A percentile compares a stretch with the other conserved stretches of the same genome.
Evolutionary conservation across 2,113 vertebrate species (phyloP).

Genomic region (Setophaga petechia): DNA sequence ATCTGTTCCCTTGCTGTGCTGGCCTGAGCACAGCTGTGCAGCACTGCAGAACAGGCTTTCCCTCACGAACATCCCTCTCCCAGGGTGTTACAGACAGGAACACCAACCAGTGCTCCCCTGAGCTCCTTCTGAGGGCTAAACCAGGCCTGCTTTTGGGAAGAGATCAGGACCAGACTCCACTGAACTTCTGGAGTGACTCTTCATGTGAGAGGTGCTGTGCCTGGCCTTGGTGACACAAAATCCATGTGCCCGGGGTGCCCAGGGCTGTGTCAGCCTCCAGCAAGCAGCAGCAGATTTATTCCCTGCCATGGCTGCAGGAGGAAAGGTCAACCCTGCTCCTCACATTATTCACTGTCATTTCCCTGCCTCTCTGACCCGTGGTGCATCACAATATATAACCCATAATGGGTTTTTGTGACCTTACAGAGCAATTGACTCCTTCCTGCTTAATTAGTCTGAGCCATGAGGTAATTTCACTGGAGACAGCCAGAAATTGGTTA

Average conservation of each 20-base stretch:
- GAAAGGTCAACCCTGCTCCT: not conserved
- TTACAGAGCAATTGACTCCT: not conserved
- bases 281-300: not conserved
- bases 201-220: rapidly evolving
- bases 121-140: not conserved
- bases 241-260: rapidly evolving
- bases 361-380: not conserved
- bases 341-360: not conserved
- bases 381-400: rapidly evolving
- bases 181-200: rapidly evolving
- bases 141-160: not conserved
- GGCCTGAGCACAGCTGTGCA: too few relatives aligned
- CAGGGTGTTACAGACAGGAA: not conserved
- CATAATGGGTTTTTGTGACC: not conserved
- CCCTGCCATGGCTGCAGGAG: rapidly evolving
- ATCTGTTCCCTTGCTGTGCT: too few relatives aligned
- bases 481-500: not conserved
- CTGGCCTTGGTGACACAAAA: rapidly evolving
- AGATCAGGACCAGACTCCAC: rapidly evolving
- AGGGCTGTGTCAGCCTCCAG: not conserved
- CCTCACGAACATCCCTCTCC: not conserved
- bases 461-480: not conserved
- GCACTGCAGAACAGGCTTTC: not conserved
- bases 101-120: not conserved
- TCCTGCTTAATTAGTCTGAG: not conserved